Percentiles rank a stretch among this genome's conserved stretches.
phyloP scores from a whole-genome alignment of 2,797 vertebrate species.

The Phrynocephalus guinanensis region DNA sequence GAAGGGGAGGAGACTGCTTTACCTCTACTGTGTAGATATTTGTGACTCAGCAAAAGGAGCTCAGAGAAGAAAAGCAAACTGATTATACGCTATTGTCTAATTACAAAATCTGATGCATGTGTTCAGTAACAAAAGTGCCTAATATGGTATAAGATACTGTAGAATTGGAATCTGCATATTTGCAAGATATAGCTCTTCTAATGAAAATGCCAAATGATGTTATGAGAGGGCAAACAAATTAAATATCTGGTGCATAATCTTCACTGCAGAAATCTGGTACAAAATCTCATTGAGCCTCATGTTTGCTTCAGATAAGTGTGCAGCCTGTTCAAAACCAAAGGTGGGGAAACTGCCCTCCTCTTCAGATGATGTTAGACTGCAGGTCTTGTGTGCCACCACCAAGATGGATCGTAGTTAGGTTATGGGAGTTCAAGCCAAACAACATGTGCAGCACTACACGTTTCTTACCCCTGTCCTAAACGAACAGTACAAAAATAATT shows the following conservation, averaged over 20 bases:
- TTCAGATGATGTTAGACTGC: no score
- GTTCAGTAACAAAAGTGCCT: no score
- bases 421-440: background rate
- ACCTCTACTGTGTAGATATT: no score
- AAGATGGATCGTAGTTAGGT: background rate
- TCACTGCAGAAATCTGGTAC: background rate
- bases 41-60: background rate
- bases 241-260: background rate
- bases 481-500: background rate
- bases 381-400: background rate
- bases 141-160: no score
- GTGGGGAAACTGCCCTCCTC: no score
- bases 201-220: background rate
- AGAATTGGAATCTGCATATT: background rate
- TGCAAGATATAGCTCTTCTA: background rate
- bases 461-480: background rate
- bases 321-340: background rate
- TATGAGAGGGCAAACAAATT: background rate
- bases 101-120: no score
- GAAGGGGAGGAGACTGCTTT: background rate
- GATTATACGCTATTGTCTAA: background rate
- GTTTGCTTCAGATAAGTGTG: background rate
- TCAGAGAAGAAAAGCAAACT: background rate
- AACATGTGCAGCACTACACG: background rate
- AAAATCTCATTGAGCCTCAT: background rate